Base-by-base conservation (phyloP, 23 tunicate genomes). In the Halocynthia roretzi region DNA sequence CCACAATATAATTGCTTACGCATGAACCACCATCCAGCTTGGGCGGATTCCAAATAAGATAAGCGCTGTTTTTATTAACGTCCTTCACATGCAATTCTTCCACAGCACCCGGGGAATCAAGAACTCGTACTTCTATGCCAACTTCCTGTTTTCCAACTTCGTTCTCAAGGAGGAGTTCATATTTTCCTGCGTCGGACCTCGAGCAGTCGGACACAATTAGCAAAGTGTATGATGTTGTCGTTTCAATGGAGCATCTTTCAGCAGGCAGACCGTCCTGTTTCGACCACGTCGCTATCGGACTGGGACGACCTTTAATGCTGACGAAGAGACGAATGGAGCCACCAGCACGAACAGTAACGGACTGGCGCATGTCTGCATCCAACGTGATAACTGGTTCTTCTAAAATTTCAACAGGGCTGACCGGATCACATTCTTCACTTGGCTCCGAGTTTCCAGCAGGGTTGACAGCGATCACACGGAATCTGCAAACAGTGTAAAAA, bases 41-140 rank as follows among this genome's bases (percentile, higher is more conserved):
- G 9, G 99, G 95, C 1, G 86, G 74, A 63, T 94, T 81, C 99
- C 99, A 94, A 21, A 82, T 51, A 4, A 94, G 60, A 7, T 79
- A 77, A 8, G 87, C 83, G 11, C 79, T 53, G 44, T 68, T 67
- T 51, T 12, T 54, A 19, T 60, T 80, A 20, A 80, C 61, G 61
- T 88, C 99, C 66, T 73, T 80, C 0, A 94, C 95, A 2, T 71
- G 71, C 11, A 94, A 71, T 54, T 84, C 87, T 10, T 82, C 52
- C 54, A 86, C 93, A 1, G 87, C 84, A 8, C 95, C 94, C 5
- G 99, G 99, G 15, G 87, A 84, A 66, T 86, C 99, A 61, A 94
- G 69, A 7, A 88, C 90, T 67, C 82, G 84, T 7, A 94, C 99
- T 54, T 81, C 78, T 15, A 89, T 83, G 6, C 62, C 67, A 15